Percentiles rank a stretch among this genome's conserved stretches.
Conservation (phyloP, 2,888 invertebrate genomes). For the Lobophora halterata region DNA sequence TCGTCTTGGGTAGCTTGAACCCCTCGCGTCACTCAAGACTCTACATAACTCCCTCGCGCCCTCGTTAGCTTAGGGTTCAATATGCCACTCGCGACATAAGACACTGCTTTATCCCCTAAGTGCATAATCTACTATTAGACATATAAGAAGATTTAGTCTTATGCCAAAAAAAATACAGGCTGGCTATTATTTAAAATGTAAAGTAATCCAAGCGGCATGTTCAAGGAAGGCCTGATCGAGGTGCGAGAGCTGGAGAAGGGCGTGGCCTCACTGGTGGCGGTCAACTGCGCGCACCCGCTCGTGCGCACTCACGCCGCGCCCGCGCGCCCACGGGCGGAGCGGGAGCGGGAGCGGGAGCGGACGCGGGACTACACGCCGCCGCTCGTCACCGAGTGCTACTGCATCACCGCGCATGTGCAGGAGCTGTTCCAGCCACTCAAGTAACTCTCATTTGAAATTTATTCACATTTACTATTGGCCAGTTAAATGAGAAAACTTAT, state of each 20-base stretch:
- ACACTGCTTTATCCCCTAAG: too few relatives aligned
- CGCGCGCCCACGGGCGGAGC: conserved; percentile 22
- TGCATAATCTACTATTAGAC: too few relatives aligned
- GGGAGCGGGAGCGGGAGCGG: conserved; percentile 11
- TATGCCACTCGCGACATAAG: too few relatives aligned
- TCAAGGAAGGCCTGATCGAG: conserved; percentile 81
- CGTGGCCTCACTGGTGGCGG: conserved; percentile 87
- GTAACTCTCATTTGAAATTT: conserved; percentile 42
- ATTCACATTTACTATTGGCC: too few relatives aligned
- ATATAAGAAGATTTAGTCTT: too few relatives aligned
- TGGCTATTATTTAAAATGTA: too few relatives aligned
- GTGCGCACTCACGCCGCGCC: conserved; percentile 48
- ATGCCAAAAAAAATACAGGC: too few relatives aligned
- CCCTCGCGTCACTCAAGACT: too few relatives aligned
- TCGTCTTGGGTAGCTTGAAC: too few relatives aligned
- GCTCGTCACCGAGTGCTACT: conserved; percentile 83
- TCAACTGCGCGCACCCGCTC: conserved; percentile 83
- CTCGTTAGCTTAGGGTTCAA: too few relatives aligned
- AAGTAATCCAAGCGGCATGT: conserved; percentile 16
- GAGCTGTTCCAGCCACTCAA: conserved; percentile 82
- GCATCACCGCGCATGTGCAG: conserved; percentile 84
- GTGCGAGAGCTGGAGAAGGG: conserved; percentile 87
- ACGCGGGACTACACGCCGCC: conserved; percentile 66
- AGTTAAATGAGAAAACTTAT: too few relatives aligned
- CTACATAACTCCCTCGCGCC: too few relatives aligned